These are phyloP conservation scores for Parambassis ranga DNA, from an alignment of 2,797 vertebrate species.

Conservation along the genomic window DNA sequence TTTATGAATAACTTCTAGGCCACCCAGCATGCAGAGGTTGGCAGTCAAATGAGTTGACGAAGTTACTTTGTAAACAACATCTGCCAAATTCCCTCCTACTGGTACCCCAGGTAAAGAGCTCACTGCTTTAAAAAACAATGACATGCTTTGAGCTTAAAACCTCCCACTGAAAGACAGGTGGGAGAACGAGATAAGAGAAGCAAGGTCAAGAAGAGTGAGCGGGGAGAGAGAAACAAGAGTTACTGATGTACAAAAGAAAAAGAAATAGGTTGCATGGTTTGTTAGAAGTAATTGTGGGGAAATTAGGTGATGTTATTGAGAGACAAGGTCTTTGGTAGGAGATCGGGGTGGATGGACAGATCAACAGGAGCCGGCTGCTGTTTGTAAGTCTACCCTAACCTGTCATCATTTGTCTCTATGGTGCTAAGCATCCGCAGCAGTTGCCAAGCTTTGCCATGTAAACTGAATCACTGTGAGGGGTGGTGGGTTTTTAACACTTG, in stretches of 20 bases:
- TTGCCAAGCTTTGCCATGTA: too few species aligned
- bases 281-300: neutral
- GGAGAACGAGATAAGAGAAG: neutral
- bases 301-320: neutral
- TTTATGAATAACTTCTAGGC: neutral
- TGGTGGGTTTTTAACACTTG: too few species aligned
- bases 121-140: slow-evolving; percentile 24
- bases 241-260: neutral
- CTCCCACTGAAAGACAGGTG: slow-evolving; percentile 36
- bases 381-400: too few species aligned
- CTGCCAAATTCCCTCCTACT: slow-evolving; percentile 32
- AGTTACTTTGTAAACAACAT: slow-evolving; percentile 53
- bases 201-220: neutral
- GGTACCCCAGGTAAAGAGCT: slow-evolving; percentile 20
- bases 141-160: slow-evolving; percentile 20
- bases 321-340: neutral
- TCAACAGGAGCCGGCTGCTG: too few species aligned
- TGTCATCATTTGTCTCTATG: too few species aligned
- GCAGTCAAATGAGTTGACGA: slow-evolving; percentile 24
- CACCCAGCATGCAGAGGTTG: slow-evolving; percentile 19
- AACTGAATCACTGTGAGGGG: too few species aligned
- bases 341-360: neutral
- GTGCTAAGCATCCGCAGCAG: too few species aligned
- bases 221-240: neutral
- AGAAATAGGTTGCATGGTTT: neutral